Evolutionary conservation across 2,113 vertebrate genomes (phyloP).

Genomic region (Muntiacus reevesi): DNA sequence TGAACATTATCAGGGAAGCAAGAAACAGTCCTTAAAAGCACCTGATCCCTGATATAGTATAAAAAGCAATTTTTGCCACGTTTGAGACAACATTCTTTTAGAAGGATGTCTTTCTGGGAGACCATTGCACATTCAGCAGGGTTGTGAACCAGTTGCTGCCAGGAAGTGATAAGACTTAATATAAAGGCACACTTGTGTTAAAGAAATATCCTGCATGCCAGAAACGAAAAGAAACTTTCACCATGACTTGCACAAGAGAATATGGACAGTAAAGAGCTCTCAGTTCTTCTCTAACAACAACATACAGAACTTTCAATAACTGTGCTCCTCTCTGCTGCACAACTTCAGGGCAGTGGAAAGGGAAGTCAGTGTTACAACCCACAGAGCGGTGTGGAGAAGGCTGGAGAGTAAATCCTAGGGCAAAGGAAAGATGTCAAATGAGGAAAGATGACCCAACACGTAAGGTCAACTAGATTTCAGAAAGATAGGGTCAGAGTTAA

Average conservation of each 20-base stretch:
- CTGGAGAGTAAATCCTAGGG: not conserved
- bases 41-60: not conserved
- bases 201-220: not conserved
- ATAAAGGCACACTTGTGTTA: not conserved
- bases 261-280: not conserved
- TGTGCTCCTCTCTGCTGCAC: not conserved
- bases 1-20: not conserved
- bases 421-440: not conserved
- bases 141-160: not conserved
- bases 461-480: not conserved
- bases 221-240: not conserved
- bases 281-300: not conserved
- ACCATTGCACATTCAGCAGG: fast-evolving
- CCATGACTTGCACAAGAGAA: not conserved
- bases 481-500: not conserved
- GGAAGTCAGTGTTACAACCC: not conserved
- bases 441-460: not conserved
- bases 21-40: not conserved
- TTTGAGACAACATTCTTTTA: not conserved
- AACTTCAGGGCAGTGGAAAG: not conserved
- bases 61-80: not conserved
- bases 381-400: not conserved
- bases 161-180: not conserved
- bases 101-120: not conserved
- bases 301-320: not conserved